Conservation (phyloP, 2,113 vertebrate genomes). For the Fregata magnificens region DNA sequence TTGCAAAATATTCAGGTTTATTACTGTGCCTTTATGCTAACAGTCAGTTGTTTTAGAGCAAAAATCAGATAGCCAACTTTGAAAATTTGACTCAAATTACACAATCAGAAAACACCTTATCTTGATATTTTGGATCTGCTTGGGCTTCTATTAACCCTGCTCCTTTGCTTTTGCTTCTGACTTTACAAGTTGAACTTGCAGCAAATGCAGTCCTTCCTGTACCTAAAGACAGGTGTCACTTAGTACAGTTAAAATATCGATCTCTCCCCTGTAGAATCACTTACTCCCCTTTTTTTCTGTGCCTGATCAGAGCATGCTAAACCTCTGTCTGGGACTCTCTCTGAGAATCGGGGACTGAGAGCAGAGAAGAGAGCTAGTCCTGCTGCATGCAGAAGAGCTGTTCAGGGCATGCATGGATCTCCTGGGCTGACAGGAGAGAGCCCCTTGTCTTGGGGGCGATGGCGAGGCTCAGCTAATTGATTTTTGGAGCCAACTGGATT, state of each 20-base stretch:
- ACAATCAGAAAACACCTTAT: neutral
- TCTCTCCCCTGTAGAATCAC: neutral
- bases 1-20: neutral
- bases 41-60: neutral
- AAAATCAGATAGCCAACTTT: neutral
- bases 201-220: neutral
- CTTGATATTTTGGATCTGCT: neutral
- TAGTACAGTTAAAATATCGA: neutral
- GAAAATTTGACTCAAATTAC: neutral
- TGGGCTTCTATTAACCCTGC: neutral
- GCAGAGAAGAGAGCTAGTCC: neutral
- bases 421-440: neutral
- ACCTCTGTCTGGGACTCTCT: neutral
- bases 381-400: neutral
- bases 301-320: neutral
- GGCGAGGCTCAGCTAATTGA: too few species aligned
- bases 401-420: fast-evolving
- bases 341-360: neutral
- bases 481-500: neutral
- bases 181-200: neutral
- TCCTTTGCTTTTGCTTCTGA: neutral
- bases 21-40: neutral
- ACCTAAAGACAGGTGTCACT: neutral
- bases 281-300: neutral
- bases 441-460: neutral